Base-by-base conservation (phyloP, 2,113 vertebrate genomes). In the Mirza zaza region DNA sequence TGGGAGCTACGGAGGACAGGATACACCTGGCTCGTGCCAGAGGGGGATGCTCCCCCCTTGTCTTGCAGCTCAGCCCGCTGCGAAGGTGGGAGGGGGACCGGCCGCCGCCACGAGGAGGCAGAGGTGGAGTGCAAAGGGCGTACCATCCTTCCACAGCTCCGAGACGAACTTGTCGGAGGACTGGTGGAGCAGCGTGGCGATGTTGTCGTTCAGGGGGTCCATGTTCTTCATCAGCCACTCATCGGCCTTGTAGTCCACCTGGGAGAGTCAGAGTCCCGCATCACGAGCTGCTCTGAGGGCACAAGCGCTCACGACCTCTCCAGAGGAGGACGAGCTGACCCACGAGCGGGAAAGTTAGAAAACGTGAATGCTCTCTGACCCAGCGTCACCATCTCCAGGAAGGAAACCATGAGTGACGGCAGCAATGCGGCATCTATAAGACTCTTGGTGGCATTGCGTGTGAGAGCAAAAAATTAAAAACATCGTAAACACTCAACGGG, bases 211-310 rank as follows among this genome's bases (percentile, higher is more conserved):
- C 98, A 99, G 98, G 0, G 99, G 99, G 98, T 99, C 99, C 99
- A 99, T 99, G 98, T 99, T 99, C 98, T 99, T 99, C 99, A 99
- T 99, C 98, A 99, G 98, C 99, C 99, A 99, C 97, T 99, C 99
- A 0, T 99, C 99, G 0, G 99, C 99, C 97, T 99, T 99, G 97
- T 99, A 99, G 95, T 99, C 99, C 98, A 99, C 99, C 99, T 99
- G 98, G 23, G 87, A 68, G 87, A 82, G 42, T 7, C 10, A 86
- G 93, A 80, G 95, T 4, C 50, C 20, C 0, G 0, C 6, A 7
- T 95, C 57, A 75, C 29, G 3, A 63, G 75, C 45, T 52, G 63
- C 36, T 29, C n/a, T 1, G 2, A 84, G 59, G 32, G 23, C 67
- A 10, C 0, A 0, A 1, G 55, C 3, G 3, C 63, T 0, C 7